phyloP scores from a whole-genome alignment of 92 coral and sea anemone species.

The Epizoanthus ramosus region DNA sequence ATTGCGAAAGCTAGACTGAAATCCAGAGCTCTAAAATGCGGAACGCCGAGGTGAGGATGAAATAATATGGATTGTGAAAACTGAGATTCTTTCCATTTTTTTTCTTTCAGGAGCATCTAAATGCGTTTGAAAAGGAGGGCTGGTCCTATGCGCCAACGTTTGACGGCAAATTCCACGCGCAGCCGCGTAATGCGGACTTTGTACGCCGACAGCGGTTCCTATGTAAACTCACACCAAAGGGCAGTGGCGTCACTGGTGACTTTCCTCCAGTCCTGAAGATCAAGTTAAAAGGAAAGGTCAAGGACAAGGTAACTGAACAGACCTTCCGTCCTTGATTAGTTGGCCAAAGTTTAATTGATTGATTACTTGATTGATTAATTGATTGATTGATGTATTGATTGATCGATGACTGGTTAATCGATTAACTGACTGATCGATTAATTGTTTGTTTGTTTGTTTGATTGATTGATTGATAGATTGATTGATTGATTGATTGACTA shows the following conservation, averaged over 20 bases:
- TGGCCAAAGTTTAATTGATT: too few relatives aligned
- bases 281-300: slow-evolving; percentile 84
- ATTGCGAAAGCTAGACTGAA: too few relatives aligned
- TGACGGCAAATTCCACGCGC: slow-evolving; percentile 85
- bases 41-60: too few relatives aligned
- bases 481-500: too few relatives aligned
- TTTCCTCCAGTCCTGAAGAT: slow-evolving; percentile 85
- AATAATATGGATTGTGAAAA: neutral
- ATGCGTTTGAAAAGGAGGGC: slow-evolving; percentile 86
- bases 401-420: too few relatives aligned
- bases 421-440: too few relatives aligned
- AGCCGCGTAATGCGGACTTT: slow-evolving; percentile 90
- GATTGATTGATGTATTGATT: too few relatives aligned
- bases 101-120: slow-evolving; percentile 67
- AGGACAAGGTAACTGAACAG: slow-evolving; percentile 19
- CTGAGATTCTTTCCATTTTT: neutral
- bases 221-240: slow-evolving; percentile 68
- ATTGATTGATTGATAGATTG: too few relatives aligned
- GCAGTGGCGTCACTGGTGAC: slow-evolving; percentile 52
- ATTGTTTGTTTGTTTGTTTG: too few relatives aligned
- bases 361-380: too few relatives aligned
- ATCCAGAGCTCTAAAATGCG: too few relatives aligned
- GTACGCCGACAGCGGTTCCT: slow-evolving; percentile 96
- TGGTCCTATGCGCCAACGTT: slow-evolving; percentile 94
- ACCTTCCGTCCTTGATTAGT: too few relatives aligned